Evolutionary conservation across 2,888 invertebrate genomes (phyloP), one percentile per base, ranked within the genome.

Genomic region (Synanthedon myopaeformis): DNA sequence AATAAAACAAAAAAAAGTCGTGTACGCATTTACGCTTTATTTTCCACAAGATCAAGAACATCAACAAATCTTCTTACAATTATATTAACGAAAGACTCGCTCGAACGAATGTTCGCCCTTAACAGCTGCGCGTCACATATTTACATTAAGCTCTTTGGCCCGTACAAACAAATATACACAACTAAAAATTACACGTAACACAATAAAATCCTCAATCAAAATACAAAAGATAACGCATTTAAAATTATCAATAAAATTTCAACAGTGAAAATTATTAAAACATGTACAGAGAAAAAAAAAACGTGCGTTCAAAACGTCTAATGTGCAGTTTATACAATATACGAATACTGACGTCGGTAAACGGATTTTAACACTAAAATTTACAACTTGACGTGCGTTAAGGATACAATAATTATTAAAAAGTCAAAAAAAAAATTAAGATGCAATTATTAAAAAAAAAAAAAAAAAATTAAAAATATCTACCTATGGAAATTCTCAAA

Each of bases 141-240:
- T 79, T 86, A 86, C 84, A 85, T 61, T 77, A 82, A 87, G 86
- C 86, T 87, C 86, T 87, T 87, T 87, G 86, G 86, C 84, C 84
- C 78, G 76, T 85, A 81, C 78, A 79, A 74, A 78, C 75, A 62
- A 66, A 74, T 80, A 82, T 74, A 79, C 73, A 78, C 72, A 74
- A 65, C 64, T 59, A 59, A 61, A 42, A 61, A 62, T 70, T 70
- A 69, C 72, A 74, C 70, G 67, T 62, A 63, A 64, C 64, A 59
- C 61, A 70, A 76, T 78, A 82, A 82, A 79, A 73, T 75, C 73
- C 75, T 78, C 72, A 81, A 80, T 71, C 70, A 69, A 79, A 69
- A 63, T 68, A 66, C 19, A 12, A 68, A 74, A 58, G 74, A 76
- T 82, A 84, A 85, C 85, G 74, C 80, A 79, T 76, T 83, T 82